These are phyloP conservation scores for Pyrrhosoma nymphula DNA, from an alignment of 2,888 invertebrate species.

Conservation along the genomic window DNA sequence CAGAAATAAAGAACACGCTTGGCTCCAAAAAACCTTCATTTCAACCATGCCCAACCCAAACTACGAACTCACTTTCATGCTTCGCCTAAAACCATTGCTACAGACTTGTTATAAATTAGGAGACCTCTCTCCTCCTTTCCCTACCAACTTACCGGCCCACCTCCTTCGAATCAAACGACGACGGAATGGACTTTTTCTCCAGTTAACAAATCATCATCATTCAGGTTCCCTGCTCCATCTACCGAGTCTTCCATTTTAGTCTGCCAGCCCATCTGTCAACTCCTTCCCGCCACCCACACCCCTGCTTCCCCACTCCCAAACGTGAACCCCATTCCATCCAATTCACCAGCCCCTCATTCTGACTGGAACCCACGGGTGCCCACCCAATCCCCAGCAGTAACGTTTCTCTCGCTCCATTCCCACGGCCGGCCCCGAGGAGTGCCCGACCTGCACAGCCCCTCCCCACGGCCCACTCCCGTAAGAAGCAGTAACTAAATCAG, in stretches of 20 bases:
- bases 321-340: background rate
- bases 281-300: background rate
- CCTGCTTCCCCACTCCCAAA: background rate
- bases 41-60: background rate
- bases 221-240: background rate
- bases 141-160: background rate
- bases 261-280: background rate
- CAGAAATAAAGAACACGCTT: background rate
- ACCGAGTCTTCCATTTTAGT: constrained; percentile 20
- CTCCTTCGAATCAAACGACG: constrained; percentile 20
- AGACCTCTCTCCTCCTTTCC: background rate
- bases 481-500: constrained; percentile 40
- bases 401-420: background rate
- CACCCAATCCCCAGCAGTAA: background rate
- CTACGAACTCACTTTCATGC: background rate
- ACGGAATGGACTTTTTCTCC: constrained; percentile 39
- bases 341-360: background rate
- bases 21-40: background rate
- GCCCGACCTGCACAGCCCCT: background rate
- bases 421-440: background rate
- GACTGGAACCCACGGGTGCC: background rate
- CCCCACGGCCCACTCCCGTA: background rate
- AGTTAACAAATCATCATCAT: constrained; percentile 60
- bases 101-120: constrained; percentile 42
- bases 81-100: background rate